Percentiles rank a stretch among this genome's conserved stretches.
Conservation (phyloP, 2,113 vertebrate species). For the Myotis brandtii region DNA sequence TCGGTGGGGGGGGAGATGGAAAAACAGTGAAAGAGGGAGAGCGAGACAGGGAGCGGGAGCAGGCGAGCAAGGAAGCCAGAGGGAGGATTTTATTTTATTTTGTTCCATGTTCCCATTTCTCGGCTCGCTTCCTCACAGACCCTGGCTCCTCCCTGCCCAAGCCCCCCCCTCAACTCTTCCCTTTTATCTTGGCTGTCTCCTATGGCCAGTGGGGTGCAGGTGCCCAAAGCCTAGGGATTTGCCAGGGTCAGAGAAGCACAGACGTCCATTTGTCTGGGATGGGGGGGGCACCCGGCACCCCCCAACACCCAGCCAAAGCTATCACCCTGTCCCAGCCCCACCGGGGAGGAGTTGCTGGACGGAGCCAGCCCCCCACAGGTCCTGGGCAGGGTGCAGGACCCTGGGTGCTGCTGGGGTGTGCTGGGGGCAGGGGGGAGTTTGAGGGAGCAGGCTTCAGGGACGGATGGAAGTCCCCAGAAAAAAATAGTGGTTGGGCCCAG, state of each 20-base stretch:
- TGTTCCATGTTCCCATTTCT: constrained; percentile 81
- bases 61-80: constrained; percentile 68
- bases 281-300: background rate
- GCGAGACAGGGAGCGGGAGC: background rate
- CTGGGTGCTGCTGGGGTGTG: background rate
- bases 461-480: background rate
- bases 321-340: background rate
- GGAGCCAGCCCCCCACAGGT: background rate
- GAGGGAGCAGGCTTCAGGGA: background rate
- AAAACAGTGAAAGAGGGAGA: background rate
- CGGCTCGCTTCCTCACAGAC: constrained; percentile 75
- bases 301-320: background rate
- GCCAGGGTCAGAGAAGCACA: constrained; percentile 54
- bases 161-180: constrained; percentile 72
- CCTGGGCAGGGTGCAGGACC: background rate
- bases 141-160: constrained; percentile 40
- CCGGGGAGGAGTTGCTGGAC: background rate
- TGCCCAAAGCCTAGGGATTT: constrained; percentile 65
- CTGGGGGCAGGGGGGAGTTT: background rate
- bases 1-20: background rate
- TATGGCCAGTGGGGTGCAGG: background rate
- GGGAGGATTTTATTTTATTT: constrained; percentile 78
- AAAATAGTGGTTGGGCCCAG: background rate
- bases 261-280: constrained; percentile 53
- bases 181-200: constrained; percentile 76